A percentile compares a stretch with the other conserved stretches of the same genome.
phyloP scores from a whole-genome alignment of 2,888 invertebrate genomes.

The Drosophila kuntzei region DNA sequence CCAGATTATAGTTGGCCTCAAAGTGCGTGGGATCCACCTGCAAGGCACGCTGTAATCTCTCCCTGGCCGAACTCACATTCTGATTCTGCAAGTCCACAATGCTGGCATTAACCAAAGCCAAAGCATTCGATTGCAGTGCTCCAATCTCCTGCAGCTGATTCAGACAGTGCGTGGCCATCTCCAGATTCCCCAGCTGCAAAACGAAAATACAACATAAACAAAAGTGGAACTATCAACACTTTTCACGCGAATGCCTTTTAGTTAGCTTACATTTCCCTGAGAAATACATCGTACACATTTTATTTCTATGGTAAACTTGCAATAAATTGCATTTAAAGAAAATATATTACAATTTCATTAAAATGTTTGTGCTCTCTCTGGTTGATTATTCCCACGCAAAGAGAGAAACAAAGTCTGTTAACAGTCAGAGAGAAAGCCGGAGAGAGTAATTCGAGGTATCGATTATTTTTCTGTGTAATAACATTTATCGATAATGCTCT shows the following conservation, averaged over 20 bases:
- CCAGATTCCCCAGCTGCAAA: conserved; percentile 91
- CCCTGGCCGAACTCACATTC: conserved; percentile 90
- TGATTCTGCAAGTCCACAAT: conserved; percentile 91
- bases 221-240: too few species aligned
- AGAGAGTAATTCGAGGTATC: background rate
- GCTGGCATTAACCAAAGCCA: conserved; percentile 94
- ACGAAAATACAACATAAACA: background rate
- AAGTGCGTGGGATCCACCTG: conserved; percentile 93
- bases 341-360: background rate
- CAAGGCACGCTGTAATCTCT: conserved; percentile 91
- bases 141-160: conserved; percentile 90
- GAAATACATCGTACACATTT: background rate
- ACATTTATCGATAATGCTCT: background rate
- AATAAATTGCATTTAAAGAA: background rate
- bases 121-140: conserved; percentile 89
- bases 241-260: background rate
- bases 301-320: background rate
- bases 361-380: background rate
- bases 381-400: too few species aligned
- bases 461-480: background rate
- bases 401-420: too few species aligned
- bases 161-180: conserved; percentile 92
- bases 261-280: background rate
- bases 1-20: conserved; percentile 93
- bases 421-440: background rate